Base-by-base conservation (phyloP, 2,888 invertebrate species). In the Eulithis testata region DNA sequence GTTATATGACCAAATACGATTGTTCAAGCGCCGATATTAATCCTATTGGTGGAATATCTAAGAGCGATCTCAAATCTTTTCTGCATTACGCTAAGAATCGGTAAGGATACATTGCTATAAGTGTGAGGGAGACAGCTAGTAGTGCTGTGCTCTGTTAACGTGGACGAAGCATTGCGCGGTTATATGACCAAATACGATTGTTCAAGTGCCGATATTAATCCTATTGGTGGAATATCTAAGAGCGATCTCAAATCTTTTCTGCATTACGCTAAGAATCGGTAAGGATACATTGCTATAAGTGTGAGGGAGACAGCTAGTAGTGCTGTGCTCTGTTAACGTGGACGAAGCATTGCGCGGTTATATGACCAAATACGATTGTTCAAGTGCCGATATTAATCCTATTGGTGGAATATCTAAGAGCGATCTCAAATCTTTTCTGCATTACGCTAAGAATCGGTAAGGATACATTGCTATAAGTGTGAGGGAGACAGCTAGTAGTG, bases 21-120 rank as follows among this genome's bases (percentile, higher is more conserved):
- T 99, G 99, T 85, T 99, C 99, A 27, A 98, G 99, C 79, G 99
- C 99, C 0, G 99, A 99, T 84, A 94, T 99, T 14, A 99, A 99
- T 90, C 99, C 99, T 0, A 99, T 99, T 64, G 99, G 99, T 0
- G 98, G 99, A 1, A 98, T 99, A 74, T 98, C 98, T 4, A 99
- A 99, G 91, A 96, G 96, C 2, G 99, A 99, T 91, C 93, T 99
- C 43, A 95, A 96, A 75, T 88, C 94, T 36, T 98, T 98, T 82
- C 93, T 98, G 27, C 82, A 85, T 67, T 96, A 96, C 79, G 96
- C 96, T 61, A 96, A 96, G 83, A 95, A 95, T 66, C 95, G 95
- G 96, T 96, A 79, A 87, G 91, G 40, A 52, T 37, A 1, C 4
- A 11, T 1, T 45, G 2, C 8, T 27, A 0, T 31, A 11, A 11